A percentile compares a stretch with the other conserved stretches of the same genome.
Conservation (phyloP, 1,140 invertebrate species). For the Globodera ellingtonae region DNA sequence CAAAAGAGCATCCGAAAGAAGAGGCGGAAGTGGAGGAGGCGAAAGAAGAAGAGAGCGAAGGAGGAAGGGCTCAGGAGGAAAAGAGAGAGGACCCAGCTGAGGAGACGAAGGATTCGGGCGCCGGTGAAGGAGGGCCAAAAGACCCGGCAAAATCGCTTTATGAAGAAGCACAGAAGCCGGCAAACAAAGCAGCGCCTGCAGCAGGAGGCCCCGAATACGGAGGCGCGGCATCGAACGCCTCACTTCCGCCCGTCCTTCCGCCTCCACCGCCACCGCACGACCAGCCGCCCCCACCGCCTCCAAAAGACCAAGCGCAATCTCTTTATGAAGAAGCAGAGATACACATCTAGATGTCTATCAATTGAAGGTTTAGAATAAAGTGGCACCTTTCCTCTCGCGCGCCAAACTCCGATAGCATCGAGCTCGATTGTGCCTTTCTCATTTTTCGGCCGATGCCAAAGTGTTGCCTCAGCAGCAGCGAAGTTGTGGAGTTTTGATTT, state of each 20-base stretch:
- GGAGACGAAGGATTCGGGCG: neutral
- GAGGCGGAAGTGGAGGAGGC: neutral
- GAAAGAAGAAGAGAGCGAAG: neutral
- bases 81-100: neutral
- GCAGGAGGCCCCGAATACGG: neutral
- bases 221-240: neutral
- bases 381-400: neutral
- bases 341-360: no score
- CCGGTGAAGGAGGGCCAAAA: neutral
- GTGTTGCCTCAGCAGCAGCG: neutral
- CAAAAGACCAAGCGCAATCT: no score
- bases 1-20: neutral
- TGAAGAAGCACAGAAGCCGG: neutral
- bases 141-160: neutral
- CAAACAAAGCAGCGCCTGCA: neutral
- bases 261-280: no score
- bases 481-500: constrained; percentile 2
- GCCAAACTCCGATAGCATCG: neutral
- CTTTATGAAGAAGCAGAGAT: neutral
- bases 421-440: constrained; percentile 8
- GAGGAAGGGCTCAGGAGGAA: neutral
- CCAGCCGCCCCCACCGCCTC: no score
- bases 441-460: neutral
- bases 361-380: neutral
- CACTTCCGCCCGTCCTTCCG: neutral